Conservation (phyloP, 2,113 vertebrate genomes). For the Grantiella picta region DNA sequence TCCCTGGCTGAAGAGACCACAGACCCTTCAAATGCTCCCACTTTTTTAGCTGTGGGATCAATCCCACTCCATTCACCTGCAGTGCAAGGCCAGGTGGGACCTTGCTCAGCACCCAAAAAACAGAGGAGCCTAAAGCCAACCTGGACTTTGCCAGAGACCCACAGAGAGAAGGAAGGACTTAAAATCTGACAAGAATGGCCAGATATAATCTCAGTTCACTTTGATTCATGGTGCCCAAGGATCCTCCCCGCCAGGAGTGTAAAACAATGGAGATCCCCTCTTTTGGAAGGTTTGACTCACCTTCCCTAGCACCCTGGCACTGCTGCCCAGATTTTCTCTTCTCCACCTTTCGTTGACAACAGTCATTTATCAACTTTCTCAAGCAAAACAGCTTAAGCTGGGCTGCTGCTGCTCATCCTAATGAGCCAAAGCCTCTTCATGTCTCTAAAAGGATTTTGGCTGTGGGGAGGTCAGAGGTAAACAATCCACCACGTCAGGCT, state of each 20-base stretch:
- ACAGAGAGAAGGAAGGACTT: not conserved
- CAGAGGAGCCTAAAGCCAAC: not conserved
- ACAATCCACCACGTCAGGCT: not conserved
- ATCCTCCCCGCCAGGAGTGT: not conserved
- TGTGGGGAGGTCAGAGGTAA: slow-evolving; percentile 4
- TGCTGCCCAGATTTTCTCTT: not conserved
- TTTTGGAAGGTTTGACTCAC: not conserved
- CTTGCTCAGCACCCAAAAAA: not conserved
- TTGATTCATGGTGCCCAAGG: not conserved
- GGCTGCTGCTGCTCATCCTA: slow-evolving; percentile 1
- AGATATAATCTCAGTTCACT: not conserved
- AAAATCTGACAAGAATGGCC: not conserved
- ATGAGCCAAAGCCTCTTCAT: not conserved
- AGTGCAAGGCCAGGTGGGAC: not conserved
- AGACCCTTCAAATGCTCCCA: not conserved
- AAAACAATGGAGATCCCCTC: not conserved
- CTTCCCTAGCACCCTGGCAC: not conserved
- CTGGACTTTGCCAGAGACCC: not conserved
- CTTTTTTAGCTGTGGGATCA: not conserved
- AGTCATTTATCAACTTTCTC: not conserved
- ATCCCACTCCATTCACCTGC: not conserved
- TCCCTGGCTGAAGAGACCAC: not conserved
- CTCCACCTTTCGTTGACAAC: not conserved
- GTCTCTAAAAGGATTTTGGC: not conserved
- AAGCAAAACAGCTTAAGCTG: slow-evolving; percentile 14